Percentiles rank a stretch among this genome's conserved stretches.
These are phyloP conservation scores for Rhinella marina DNA, from an alignment of 2,797 vertebrate species.

Conservation along the genomic window DNA sequence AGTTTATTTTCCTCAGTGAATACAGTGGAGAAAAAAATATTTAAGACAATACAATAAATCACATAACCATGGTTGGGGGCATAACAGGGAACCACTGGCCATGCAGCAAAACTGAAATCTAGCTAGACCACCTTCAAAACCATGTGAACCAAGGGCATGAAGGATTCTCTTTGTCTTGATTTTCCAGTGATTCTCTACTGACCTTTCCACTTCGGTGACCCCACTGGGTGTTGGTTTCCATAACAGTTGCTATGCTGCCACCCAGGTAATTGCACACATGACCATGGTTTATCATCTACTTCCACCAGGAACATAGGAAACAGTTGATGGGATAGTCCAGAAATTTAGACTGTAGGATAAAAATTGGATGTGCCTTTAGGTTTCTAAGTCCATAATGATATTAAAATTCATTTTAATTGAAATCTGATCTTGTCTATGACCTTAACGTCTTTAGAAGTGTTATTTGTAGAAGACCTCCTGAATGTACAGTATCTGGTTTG, in stretches of 20 bases:
- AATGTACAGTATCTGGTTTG: conserved; percentile 17
- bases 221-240: not conserved
- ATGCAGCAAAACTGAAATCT: not conserved
- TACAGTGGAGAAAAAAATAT: too few species aligned
- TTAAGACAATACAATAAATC: too few species aligned
- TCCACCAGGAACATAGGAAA: not conserved
- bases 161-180: not conserved
- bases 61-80: too few species aligned
- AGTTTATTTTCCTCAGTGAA: too few species aligned
- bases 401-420: not conserved
- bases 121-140: not conserved
- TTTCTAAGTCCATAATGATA: not conserved
- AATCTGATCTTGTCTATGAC: not conserved
- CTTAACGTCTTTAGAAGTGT: not conserved
- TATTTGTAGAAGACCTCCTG: not conserved
- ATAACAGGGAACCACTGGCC: not conserved
- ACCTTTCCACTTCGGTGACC: not conserved
- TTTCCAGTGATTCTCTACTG: not conserved
- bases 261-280: not conserved
- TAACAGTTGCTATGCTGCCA: not conserved
- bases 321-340: not conserved
- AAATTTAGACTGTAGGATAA: not conserved
- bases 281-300: not conserved
- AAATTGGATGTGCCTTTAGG: not conserved
- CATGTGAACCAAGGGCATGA: not conserved